A percentile compares a stretch with the other conserved stretches of the same genome.
phyloP scores from a whole-genome alignment of 2,797 vertebrate species.

The Myiothlypis chrysogaster region DNA sequence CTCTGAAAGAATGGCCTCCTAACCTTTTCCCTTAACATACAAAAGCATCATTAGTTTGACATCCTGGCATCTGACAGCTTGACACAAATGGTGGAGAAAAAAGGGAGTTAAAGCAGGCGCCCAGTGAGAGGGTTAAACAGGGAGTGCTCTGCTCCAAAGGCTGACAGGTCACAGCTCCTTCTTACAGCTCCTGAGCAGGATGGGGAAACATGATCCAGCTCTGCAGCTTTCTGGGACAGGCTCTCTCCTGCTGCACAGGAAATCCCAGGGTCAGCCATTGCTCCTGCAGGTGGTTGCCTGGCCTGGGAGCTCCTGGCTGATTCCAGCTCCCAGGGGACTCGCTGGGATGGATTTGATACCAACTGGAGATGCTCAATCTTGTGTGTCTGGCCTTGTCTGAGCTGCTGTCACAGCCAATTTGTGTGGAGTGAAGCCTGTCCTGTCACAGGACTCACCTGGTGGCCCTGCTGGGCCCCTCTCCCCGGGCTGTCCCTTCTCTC shows the following conservation, averaged over 20 bases:
- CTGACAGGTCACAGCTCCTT: not conserved
- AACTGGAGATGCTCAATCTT: not conserved
- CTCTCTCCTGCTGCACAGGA: not conserved
- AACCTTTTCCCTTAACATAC: not conserved
- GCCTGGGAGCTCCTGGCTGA: not conserved
- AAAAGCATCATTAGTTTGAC: constrained; percentile 8
- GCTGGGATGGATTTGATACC: not conserved
- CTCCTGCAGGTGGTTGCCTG: not conserved
- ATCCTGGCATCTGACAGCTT: constrained; percentile 14
- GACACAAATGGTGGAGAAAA: not conserved
- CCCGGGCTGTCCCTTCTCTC: constrained; percentile 78
- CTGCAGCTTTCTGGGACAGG: constrained; percentile 9
- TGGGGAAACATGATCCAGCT: not conserved
- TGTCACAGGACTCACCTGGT: constrained; percentile 68
- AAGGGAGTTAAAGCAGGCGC: not conserved
- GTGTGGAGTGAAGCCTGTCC: not conserved
- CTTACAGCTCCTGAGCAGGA: constrained; percentile 4
- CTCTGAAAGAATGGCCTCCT: not conserved
- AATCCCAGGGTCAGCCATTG: not conserved
- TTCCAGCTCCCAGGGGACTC: not conserved
- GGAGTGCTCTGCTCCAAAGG: not conserved
- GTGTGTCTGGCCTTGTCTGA: not conserved
- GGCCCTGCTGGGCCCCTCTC: constrained; percentile 80
- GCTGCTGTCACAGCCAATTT: not conserved
- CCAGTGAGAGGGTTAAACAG: not conserved